Conservation (phyloP, 2,888 invertebrate genomes). For the Cheilosia urbana region DNA sequence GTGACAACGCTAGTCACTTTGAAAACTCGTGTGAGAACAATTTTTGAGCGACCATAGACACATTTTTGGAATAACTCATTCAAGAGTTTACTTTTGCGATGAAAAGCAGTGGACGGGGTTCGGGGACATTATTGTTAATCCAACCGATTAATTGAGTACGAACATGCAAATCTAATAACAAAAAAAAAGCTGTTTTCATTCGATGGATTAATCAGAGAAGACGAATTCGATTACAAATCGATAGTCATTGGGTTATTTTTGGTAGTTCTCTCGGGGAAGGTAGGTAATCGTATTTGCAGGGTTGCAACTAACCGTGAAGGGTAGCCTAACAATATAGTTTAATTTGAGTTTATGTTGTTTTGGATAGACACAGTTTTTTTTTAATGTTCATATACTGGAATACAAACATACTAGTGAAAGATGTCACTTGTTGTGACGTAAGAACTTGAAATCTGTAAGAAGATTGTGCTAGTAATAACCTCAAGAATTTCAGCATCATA, state of each 20-base stretch:
- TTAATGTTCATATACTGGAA: too few relatives aligned
- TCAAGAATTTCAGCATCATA: too few relatives aligned
- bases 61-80: constrained; percentile 37
- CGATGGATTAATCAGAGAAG: constrained; percentile 44
- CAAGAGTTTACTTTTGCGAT: background rate
- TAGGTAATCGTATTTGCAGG: background rate
- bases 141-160: constrained; percentile 35
- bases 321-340: constrained; percentile 6
- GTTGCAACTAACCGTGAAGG: constrained; percentile 10
- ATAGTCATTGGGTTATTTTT: constrained; percentile 41
- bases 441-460: too few relatives aligned
- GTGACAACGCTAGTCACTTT: constrained; percentile 13
- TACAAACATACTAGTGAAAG: too few relatives aligned
- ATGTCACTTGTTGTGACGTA: too few relatives aligned
- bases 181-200: constrained; percentile 16
- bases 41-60: constrained; percentile 15
- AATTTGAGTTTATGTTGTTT: too few relatives aligned
- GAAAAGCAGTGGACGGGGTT: background rate
- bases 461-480: too few relatives aligned
- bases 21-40: constrained; percentile 5
- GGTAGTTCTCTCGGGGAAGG: background rate
- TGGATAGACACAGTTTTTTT: too few relatives aligned
- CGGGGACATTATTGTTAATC: constrained; percentile 44
- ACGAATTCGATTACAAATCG: constrained; percentile 53
- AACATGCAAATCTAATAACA: constrained; percentile 52